Evolutionary conservation across 2,113 vertebrate genomes (phyloP).

Genomic region (Antennarius striatus): DNA sequence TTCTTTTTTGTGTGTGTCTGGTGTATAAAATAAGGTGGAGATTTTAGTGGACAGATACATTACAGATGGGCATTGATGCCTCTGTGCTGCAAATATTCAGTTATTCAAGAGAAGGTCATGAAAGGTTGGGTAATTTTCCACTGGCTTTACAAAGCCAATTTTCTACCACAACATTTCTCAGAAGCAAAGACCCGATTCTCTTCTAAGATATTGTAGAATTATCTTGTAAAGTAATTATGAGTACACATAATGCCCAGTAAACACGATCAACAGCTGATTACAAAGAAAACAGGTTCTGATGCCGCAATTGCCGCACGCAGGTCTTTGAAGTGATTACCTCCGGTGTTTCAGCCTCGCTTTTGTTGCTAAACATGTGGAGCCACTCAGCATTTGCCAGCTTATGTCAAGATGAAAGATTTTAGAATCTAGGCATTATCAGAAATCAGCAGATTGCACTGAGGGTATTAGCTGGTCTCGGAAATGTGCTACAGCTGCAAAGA

Average conservation of each 20-base stretch:
- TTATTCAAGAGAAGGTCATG: constrained; percentile 52
- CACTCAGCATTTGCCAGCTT: constrained; percentile 78
- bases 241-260: constrained; percentile 64
- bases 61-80: constrained; percentile 23
- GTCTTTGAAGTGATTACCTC: constrained; percentile 78
- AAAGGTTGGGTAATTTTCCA: constrained; percentile 55
- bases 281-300: constrained; percentile 69
- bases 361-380: constrained; percentile 74
- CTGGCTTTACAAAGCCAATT: constrained; percentile 50
- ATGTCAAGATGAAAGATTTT: constrained; percentile 79
- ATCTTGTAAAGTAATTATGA: constrained; percentile 65
- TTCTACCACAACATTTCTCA: constrained; percentile 46
- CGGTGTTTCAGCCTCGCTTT: constrained; percentile 67
- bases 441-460: constrained; percentile 66
- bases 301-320: constrained; percentile 62
- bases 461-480: constrained; percentile 69
- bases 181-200: constrained; percentile 65
- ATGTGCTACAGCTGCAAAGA: constrained; percentile 76
- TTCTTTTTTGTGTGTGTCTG: background rate
- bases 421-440: constrained; percentile 70
- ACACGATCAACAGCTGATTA: constrained; percentile 72
- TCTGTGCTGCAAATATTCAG: constrained; percentile 14
- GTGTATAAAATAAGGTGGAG: constrained; percentile 6
- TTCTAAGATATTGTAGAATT: constrained; percentile 38
- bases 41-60: constrained; percentile 24